A percentile compares a stretch with the other conserved stretches of the same genome.
Conservation (phyloP, 1,140 invertebrate genomes). For the Manduca sexta region DNA sequence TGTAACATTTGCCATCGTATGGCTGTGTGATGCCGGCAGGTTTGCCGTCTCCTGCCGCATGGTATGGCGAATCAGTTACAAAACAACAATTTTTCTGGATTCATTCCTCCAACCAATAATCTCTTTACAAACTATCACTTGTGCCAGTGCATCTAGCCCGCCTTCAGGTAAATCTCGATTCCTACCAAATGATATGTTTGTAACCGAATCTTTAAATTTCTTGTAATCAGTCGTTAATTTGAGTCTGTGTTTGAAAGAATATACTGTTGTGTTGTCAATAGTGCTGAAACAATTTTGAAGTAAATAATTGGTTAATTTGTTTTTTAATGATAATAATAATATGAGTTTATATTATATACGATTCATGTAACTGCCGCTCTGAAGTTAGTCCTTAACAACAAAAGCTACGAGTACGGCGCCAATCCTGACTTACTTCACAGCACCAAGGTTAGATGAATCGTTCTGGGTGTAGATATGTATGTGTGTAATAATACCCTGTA, state of each 20-base stretch:
- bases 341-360: no score
- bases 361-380: no score
- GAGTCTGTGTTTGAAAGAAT: conserved; percentile 91
- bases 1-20: conserved; percentile 89
- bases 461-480: no score
- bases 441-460: no score
- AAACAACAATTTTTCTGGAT: conserved; percentile 77
- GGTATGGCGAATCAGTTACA: conserved; percentile 77
- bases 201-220: conserved; percentile 76
- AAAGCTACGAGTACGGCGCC: no score
- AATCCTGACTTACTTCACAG: no score
- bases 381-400: no score
- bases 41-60: conserved; percentile 80
- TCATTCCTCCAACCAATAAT: conserved; percentile 78
- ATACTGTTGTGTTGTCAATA: conserved; percentile 83
- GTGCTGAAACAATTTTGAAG: conserved; percentile 14
- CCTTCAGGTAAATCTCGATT: conserved; percentile 84
- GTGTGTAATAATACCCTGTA: conserved; percentile 52
- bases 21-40: conserved; percentile 88
- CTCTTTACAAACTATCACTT: conserved; percentile 78
- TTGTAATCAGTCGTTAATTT: conserved; percentile 81
- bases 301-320: not conserved
- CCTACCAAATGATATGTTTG: conserved; percentile 36
- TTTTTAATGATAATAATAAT: no score
- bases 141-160: conserved; percentile 86